These are phyloP conservation scores for Sinhomidia bicolor DNA, from an alignment of 2,888 invertebrate species.

Conservation along the genomic window DNA sequence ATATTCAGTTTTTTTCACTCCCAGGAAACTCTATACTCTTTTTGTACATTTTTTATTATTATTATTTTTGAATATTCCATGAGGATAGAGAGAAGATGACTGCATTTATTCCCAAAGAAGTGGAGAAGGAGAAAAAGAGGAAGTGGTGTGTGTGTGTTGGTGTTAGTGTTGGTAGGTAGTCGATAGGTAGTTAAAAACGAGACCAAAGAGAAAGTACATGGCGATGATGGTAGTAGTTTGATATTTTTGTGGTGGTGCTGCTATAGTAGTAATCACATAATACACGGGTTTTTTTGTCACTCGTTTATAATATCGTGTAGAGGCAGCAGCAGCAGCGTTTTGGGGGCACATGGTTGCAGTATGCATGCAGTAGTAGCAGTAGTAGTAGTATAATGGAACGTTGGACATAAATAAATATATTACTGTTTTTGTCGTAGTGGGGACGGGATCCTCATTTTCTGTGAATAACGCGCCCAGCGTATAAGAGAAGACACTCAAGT, in stretches of 20 bases:
- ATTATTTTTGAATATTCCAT: conserved; percentile 20
- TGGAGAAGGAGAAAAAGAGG: conserved; percentile 3
- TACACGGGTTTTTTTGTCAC: not conserved
- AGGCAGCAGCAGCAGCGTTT: no score
- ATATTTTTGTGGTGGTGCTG: not conserved
- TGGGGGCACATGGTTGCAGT: no score
- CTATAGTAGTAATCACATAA: conserved; percentile 35
- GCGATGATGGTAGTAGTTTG: not conserved
- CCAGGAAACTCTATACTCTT: not conserved
- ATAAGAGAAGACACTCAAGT: conserved; percentile 45
- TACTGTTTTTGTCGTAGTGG: conserved; percentile 49
- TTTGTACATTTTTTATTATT: not conserved
- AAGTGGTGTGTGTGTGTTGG: not conserved
- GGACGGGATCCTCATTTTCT: conserved; percentile 60
- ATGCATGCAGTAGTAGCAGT: not conserved
- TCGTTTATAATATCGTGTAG: not conserved
- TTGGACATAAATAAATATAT: conserved; percentile 65
- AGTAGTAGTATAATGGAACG: not conserved
- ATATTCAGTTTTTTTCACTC: conserved; percentile 7
- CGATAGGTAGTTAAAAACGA: not conserved
- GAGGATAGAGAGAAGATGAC: not conserved
- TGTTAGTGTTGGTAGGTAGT: not conserved
- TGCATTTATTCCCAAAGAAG: not conserved
- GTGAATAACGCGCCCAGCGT: conserved; percentile 45
- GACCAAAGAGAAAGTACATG: not conserved